Percentiles rank a stretch among this genome's conserved stretches.
Evolutionary conservation across 2,797 vertebrate genomes (phyloP).

Genomic region (Malurus leucopterus): DNA sequence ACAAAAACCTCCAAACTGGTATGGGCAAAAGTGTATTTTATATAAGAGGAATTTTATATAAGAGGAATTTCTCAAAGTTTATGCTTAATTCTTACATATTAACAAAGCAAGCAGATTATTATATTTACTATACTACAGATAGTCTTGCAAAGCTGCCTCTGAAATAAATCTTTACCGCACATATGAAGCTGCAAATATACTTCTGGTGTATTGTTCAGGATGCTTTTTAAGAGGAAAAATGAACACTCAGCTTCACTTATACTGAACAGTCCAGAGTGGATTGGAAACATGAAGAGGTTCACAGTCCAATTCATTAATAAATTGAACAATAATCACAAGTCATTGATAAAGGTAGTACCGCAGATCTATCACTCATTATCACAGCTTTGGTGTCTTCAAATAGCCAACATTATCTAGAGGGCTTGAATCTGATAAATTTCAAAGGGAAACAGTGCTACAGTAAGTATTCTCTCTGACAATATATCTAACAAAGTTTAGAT

Average conservation of each 20-base stretch:
- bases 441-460: neutral
- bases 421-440: neutral
- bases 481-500: neutral
- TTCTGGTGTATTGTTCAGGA: neutral
- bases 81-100: neutral
- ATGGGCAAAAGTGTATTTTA: neutral
- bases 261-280: neutral
- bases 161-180: neutral
- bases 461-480: neutral
- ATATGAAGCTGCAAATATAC: neutral
- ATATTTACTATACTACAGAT: neutral
- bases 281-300: neutral
- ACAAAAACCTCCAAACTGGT: accelerated
- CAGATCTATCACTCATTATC: neutral
- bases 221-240: neutral
- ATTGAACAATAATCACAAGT: neutral
- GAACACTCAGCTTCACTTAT: neutral
- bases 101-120: neutral
- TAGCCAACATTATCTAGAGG: neutral
- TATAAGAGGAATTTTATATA: neutral
- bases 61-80: neutral
- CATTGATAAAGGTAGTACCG: neutral
- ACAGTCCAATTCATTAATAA: neutral
- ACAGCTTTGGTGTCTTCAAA: neutral
- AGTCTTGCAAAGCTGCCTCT: neutral